These are phyloP conservation scores for Microtus oregoni DNA, from an alignment of 2,113 vertebrate species.

Conservation along the genomic window DNA sequence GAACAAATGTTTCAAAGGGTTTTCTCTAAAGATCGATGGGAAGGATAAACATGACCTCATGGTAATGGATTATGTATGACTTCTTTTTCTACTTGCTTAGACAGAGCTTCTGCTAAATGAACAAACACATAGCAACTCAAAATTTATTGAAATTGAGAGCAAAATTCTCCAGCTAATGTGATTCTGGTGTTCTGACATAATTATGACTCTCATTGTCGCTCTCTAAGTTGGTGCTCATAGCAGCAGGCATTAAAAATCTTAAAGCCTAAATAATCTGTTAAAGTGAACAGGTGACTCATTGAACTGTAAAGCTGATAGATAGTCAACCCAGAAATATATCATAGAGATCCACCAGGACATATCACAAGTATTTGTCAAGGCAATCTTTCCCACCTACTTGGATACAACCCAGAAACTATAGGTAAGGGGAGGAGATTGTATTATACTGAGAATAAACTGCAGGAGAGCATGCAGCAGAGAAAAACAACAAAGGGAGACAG, in stretches of 20 bases:
- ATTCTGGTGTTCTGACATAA: not conserved
- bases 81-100: not conserved
- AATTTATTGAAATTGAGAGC: not conserved
- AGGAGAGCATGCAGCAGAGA: not conserved
- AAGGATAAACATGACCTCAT: not conserved
- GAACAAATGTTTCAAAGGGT: not conserved
- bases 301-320: not conserved
- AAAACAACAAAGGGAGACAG: not conserved
- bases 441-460: not conserved
- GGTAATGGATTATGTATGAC: not conserved
- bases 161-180: not conserved
- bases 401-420: accelerated
- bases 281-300: not conserved
- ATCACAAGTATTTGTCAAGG: not conserved
- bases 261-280: not conserved
- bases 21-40: not conserved
- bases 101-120: not conserved
- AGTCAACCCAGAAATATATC: not conserved
- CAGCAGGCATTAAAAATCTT: not conserved
- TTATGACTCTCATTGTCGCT: not conserved
- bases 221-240: not conserved
- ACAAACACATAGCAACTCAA: not conserved
- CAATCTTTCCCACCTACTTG: not conserved
- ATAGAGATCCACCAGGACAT: not conserved
- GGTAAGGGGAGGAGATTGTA: accelerated